Evolutionary conservation across 2,797 vertebrate species (phyloP).

Genomic region (Melanotaenia nigrans): DNA sequence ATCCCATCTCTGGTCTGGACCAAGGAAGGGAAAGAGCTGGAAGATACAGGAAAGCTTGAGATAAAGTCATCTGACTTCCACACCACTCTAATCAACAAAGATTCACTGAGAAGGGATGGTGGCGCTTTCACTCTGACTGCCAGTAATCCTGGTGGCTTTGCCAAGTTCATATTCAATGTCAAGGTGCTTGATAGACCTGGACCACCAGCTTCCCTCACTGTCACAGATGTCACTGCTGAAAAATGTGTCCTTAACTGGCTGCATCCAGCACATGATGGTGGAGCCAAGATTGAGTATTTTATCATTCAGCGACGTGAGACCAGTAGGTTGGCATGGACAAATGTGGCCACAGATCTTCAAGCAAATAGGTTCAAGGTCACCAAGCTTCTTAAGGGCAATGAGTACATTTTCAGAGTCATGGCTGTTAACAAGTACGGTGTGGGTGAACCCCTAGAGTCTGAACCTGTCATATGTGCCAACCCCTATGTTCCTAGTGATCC

Average conservation of each 20-base stretch:
- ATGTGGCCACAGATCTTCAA: conserved; percentile 92
- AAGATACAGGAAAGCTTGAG: conserved; percentile 92
- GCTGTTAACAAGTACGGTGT: conserved; percentile 98
- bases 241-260: conserved; percentile 97
- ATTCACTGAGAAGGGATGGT: conserved; percentile 91
- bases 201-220: conserved; percentile 91
- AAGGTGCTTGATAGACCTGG: conserved; percentile 98
- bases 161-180: conserved; percentile 94
- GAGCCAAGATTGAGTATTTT: conserved; percentile 96
- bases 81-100: conserved; percentile 91
- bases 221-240: conserved; percentile 92
- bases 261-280: conserved; percentile 95
- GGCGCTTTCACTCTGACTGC: conserved; percentile 92
- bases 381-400: conserved; percentile 97
- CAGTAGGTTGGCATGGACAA: conserved; percentile 97
- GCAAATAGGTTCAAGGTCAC: conserved; percentile 95
- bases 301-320: conserved; percentile 97
- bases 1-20: conserved; percentile 94
- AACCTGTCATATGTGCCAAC: conserved; percentile 90
- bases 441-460: conserved; percentile 94
- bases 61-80: conserved; percentile 94
- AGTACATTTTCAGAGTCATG: conserved; percentile 98
- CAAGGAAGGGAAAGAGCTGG: conserved; percentile 96
- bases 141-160: conserved; percentile 97
- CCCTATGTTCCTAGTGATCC: conserved; percentile 93